Base-by-base conservation (phyloP, 2,797 vertebrate species). In the Gastrophryne carolinensis region DNA sequence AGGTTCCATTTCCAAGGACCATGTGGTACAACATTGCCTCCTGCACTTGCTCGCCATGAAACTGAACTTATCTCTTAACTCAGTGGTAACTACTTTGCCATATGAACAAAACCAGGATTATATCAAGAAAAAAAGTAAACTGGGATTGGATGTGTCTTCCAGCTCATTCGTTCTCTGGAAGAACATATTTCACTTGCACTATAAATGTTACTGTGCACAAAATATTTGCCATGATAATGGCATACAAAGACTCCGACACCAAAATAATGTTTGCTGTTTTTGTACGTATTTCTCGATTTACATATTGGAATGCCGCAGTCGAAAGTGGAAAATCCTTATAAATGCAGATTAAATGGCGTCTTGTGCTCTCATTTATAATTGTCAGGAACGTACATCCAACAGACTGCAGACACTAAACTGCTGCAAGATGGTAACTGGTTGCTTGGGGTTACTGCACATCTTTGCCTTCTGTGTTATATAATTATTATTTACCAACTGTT, bases 1-100 rank as follows among this genome's bases (percentile, higher is more conserved):
- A 99, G 97, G 87, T 96, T 95, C 80, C 93, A 97, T 81, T 98
- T 99, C 83, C 84, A 89, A 53, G 97, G 97, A n/a, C 94, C 91
- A 1, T 98, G 97, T 85, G 96, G 94, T 34, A 92, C 79, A 0
- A 98, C 93, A 0, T 84, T 99, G 80, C 97, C 95, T 5, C 86
- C 85, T 75, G 96, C 95, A 50, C 87, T 99, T 64, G 92, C 91
- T 0, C 89, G 75, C 15, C 93, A 96, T 60, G 86, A 94, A 81
- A 91, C 88, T 0, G 94, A 96, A 87, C 82, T 86, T 56, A 83
- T 88, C 79, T 88, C 86, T 61, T 92, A 10, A 21, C n/a, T 35
- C 17, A 24, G 23, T 52, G 30, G 12, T 0, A 4, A 30, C 17
- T 72, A 58, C 11, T 34, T 23, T 15, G 26, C 5, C 63, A 3